Conservation (phyloP, 2,888 invertebrate species). For the Emmelina monodactyla region DNA sequence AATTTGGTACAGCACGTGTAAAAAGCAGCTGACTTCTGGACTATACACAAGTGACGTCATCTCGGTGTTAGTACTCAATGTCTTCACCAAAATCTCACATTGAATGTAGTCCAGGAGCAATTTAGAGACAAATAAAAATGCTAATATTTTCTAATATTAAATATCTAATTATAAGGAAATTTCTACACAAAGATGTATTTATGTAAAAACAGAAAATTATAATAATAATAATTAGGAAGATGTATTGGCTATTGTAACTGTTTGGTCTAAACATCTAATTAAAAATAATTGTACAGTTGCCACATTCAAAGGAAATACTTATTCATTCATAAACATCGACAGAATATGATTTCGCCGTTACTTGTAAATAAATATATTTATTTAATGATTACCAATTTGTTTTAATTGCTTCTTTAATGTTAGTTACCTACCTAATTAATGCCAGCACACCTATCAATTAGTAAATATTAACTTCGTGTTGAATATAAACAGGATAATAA, state of each 20-base stretch:
- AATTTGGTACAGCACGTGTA: too few relatives aligned
- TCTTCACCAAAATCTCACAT: slow-evolving; percentile 2
- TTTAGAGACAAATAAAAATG: too few relatives aligned
- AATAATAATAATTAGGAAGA: slow-evolving; percentile 26
- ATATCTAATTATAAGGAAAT: slow-evolving; percentile 37
- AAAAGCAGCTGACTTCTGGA: too few relatives aligned
- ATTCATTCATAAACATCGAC: slow-evolving; percentile 47
- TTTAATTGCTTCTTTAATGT: slow-evolving; percentile 28
- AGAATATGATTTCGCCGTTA: slow-evolving; percentile 46
- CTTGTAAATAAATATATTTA: slow-evolving; percentile 66
- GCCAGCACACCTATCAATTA: too few relatives aligned
- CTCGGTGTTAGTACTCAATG: too few relatives aligned
- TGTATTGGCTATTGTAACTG: slow-evolving; percentile 4
- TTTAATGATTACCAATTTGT: slow-evolving; percentile 45
- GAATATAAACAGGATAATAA: too few relatives aligned
- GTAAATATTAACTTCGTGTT: too few relatives aligned
- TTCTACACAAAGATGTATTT: slow-evolving; percentile 51
- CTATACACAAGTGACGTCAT: too few relatives aligned
- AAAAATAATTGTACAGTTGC: slow-evolving; percentile 1
- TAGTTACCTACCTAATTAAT: too few relatives aligned
- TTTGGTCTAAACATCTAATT: slow-evolving; percentile 3
- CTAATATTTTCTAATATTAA: slow-evolving; percentile 30
- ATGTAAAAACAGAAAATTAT: slow-evolving; percentile 40
- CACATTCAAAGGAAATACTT: slow-evolving; percentile 3
- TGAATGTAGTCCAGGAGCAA: too few relatives aligned